Percentiles rank a stretch among this genome's conserved stretches.
These are phyloP conservation scores for Thecocarcelia acutangulata DNA, from an alignment of 2,888 invertebrate genomes.

Conservation along the genomic window DNA sequence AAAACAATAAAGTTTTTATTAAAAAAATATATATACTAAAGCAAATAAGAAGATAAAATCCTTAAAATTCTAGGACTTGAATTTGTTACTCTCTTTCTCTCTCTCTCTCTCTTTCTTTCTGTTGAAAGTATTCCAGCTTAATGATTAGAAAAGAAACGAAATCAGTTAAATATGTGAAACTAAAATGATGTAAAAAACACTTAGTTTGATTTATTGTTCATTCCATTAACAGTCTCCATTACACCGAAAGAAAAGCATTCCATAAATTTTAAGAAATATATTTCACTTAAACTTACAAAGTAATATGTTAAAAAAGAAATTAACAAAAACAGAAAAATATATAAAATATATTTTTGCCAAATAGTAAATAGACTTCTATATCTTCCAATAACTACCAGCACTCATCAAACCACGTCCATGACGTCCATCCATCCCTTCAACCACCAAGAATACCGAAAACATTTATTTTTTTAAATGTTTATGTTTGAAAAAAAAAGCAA, in stretches of 20 bases:
- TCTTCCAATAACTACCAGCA: slow-evolving; percentile 78
- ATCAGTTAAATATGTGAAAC: not conserved
- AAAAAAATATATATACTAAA: not conserved
- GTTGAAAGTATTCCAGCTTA: not conserved
- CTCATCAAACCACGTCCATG: slow-evolving; percentile 1
- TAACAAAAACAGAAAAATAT: slow-evolving; percentile 11
- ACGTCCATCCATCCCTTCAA: not conserved
- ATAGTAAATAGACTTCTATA: slow-evolving; percentile 79
- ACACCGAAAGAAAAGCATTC: not conserved
- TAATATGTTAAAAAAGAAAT: too few relatives aligned
- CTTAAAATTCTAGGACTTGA: not conserved
- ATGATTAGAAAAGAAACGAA: not conserved
- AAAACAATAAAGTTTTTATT: slow-evolving; percentile 68
- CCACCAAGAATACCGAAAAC: too few relatives aligned
- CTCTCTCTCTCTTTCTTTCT: not conserved
- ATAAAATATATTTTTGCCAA: slow-evolving; percentile 78
- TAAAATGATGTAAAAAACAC: not conserved
- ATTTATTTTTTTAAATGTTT: too few relatives aligned
- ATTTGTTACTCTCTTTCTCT: too few relatives aligned
- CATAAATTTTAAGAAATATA: not conserved
- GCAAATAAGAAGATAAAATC: not conserved
- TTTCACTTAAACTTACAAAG: not conserved
- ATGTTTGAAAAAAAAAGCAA: too few relatives aligned
- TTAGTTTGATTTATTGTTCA: not conserved
- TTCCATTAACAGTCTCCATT: not conserved